Evolutionary conservation across 2,113 vertebrate species (phyloP), one percentile per base, ranked within the genome.

Genomic region (Isurus oxyrinchus): DNA sequence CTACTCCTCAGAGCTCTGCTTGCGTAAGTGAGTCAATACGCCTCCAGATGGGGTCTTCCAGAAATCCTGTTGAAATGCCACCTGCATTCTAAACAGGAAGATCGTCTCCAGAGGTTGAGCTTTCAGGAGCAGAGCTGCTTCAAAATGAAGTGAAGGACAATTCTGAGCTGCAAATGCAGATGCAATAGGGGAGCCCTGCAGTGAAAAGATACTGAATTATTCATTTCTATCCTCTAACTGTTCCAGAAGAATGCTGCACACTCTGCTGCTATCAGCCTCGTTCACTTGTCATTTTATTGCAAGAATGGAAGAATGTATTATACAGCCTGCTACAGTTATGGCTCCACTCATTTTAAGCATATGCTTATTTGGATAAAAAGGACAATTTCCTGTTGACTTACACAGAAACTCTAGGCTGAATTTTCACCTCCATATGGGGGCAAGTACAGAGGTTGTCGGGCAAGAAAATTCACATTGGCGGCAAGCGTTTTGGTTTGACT

Each of bases 131-230:
- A 96, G 31, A 40, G 61, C 96, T 95, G 69, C 96, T 96, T 95
- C 96, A 96, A 96, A 96, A 96, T 5, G 96, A 96, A 96, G 96
- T 53, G 35, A 10, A 94, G 31, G 81, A 88, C 57, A 55, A 55
- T 69, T 96, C 96, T 97, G 40, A 55, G 44, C 44, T 95, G 53
- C 97, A 96, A 96, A 96, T 63, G 96, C 7, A 87, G 97, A 97
- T 96, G 96, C 90, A 97, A 96, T 96, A 97, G 94, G 97, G 97
- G 98, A 97, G 97, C 97, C 97, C 97, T 97, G 97, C 98, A 98
- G 97, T 98, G 97, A 97, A 97, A 98, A 98, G 97, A 96, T 31
- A 57, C 97, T 98, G 98, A 98, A 98, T 98, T 98, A 98, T 98
- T 98, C 97, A 98, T 98, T 96, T 59, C 81, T 69, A 53, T 2